Evolutionary conservation across 92 coral and sea anemone species (phyloP), one percentile per base, ranked within the genome.

Genomic region (Galaxea fascicularis): DNA sequence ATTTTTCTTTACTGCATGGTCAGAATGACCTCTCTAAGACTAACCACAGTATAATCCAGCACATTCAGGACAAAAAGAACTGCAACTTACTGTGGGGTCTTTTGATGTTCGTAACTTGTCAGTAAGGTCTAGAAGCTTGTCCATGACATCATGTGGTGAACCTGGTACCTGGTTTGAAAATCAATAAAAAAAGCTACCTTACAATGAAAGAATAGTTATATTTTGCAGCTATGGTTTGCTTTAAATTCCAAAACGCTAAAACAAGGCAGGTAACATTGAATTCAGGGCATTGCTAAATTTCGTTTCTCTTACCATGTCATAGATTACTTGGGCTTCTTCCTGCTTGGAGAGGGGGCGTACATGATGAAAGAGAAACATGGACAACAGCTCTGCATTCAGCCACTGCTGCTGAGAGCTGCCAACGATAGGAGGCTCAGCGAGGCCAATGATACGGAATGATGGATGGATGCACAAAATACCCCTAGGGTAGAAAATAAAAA

Each of bases 301-400:
- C n/a, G n/a, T n/a, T n/a, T n/a, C n/a, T n/a, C n/a, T n/a, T 93
- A 96, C 99, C 96, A 94, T 90, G 24, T 90, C 91, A 77, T 90
- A 93, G 58, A 94, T 87, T 15, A 96, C 94, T 60, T 93, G 87
- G 17, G 99, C 95, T 76, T 96, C 98, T 51, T 96, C 95, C 30
- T 82, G 86, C 76, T 77, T 92, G 58, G 93, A 84, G 62, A 96
- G 88, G 10, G 97, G 97, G 20, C 89, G 83, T 12, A 96, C 93
- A 65, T 94, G 98, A 77, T 96, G 98, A 80, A 92, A 96, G 74
- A 96, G 78, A 58, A 96, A 96, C 95, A 96, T 91, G 70, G 98
- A 79, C 76, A 96, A 84, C 31, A 96, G 85, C 47, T 96, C 99
- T 1, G 99, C 92, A 90, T 90, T 94, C 28, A 96, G 94, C 99